Conservation (phyloP, 1,140 invertebrate genomes). For the Microplitis mediator region DNA sequence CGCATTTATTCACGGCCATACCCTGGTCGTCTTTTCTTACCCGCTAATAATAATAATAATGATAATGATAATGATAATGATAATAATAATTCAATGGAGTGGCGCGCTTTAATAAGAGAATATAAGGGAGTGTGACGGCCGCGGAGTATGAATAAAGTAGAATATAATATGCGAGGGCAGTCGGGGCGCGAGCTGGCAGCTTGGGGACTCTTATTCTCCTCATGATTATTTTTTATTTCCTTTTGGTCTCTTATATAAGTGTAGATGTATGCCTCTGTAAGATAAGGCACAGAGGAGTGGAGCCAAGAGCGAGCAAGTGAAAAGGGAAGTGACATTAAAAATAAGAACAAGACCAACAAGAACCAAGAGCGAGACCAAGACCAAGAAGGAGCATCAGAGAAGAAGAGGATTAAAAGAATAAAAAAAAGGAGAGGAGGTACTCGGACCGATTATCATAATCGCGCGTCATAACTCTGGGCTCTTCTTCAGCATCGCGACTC, state of each 20-base stretch:
- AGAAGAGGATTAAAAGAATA: background rate
- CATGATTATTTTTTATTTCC: no score
- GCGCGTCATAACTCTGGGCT: constrained; percentile 57
- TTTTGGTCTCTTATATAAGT: background rate
- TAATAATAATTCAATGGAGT: constrained; percentile 46
- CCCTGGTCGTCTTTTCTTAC: constrained; percentile 4
- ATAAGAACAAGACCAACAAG: constrained; percentile 11
- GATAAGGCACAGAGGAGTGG: constrained; percentile 36
- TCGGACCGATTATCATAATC: constrained; percentile 61
- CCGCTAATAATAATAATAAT: background rate
- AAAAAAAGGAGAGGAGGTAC: constrained; percentile 36
- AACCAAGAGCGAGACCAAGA: no score
- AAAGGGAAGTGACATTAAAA: constrained; percentile 16
- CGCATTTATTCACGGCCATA: constrained; percentile 42
- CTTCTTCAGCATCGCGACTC: constrained; percentile 32
- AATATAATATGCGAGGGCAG: constrained; percentile 48
- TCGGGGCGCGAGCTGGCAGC: background rate
- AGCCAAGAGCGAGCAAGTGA: background rate
- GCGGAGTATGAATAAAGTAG: constrained; percentile 51
- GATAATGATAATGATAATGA: constrained; percentile 35
- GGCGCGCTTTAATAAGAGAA: constrained; percentile 40
- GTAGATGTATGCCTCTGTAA: constrained; percentile 1
- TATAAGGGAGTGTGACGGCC: constrained; percentile 44
- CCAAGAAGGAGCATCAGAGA: background rate
- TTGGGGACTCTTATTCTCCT: background rate